Conservation (phyloP, 2,797 vertebrate genomes). For the Notolabrus celidotus region DNA sequence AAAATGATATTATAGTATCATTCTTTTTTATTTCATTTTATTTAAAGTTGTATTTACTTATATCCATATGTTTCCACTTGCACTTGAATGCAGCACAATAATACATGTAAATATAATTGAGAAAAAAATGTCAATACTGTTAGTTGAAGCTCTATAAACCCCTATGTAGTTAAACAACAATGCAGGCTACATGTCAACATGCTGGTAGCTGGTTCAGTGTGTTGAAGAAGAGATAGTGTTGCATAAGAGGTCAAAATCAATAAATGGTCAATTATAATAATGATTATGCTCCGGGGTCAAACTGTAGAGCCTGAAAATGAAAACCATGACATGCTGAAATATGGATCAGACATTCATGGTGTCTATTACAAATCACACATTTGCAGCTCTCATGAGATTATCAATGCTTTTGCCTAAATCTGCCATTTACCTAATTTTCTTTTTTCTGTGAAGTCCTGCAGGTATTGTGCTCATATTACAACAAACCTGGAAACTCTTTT, state of each 20-base stretch:
- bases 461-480: background rate
- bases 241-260: slow-evolving; percentile 1
- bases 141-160: background rate
- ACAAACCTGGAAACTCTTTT: slow-evolving; percentile 35
- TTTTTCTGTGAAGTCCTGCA: slow-evolving; percentile 23
- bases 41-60: too few relatives aligned
- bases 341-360: slow-evolving; percentile 1
- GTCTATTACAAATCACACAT: background rate
- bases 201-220: background rate
- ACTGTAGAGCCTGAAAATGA: slow-evolving; percentile 19
- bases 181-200: background rate
- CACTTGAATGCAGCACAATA: too few relatives aligned
- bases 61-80: too few relatives aligned
- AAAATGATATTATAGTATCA: too few relatives aligned
- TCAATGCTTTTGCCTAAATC: background rate
- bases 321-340: background rate
- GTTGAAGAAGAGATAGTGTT: background rate
- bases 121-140: too few relatives aligned
- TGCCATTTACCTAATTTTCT: too few relatives aligned
- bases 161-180: background rate
- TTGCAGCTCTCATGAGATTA: too few relatives aligned
- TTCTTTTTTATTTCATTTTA: too few relatives aligned
- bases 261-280: background rate
- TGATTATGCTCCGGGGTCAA: background rate
- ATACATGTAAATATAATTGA: background rate